Base-by-base conservation (phyloP, 2,797 vertebrate genomes). In the Euthynnus affinis region DNA sequence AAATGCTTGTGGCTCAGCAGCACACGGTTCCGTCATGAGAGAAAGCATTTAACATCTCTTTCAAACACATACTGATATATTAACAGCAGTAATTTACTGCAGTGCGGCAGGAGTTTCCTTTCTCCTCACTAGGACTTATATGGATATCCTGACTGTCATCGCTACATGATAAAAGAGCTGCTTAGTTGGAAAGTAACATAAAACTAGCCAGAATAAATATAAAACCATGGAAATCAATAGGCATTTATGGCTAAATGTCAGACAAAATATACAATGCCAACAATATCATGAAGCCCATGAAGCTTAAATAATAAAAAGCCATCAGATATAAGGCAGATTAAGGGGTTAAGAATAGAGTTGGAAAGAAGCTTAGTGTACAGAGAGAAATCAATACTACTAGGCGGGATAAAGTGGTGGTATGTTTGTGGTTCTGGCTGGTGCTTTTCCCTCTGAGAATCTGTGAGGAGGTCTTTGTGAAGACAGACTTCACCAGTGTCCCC, bases 381-480 rank as follows among this genome's bases (percentile, higher is more conserved):
- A 71, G 23, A 59, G 68, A 68, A 81, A 84, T 81, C 74, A 70
- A 77, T 77, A 53, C 8, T 18, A 20, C 20, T 2, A 53, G 51
- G 46, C 51, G 59, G 64, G 27, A 34, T 48, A 15, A 65, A 69
- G 23, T 44, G 23, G 6, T n/a, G 29, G 4, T 46, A 22, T 63
- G 67, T 82, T 68, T 59, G 51, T 42, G 55, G 42, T 46, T 32
- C 32, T 34, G 42, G 14, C 15, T 71, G 53, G 60, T 56, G 55
- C 57, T 74, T 73, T 52, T 40, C 29, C 51, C 27, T 29, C 20
- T 71, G 37, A 67, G 23, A 57, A n/a, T 63, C n/a, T 9, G 10
- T 18, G 27, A 74, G 48, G 68, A 0, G 5, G 63, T 25, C 32
- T 63, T 59, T 59, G 62, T 57, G 56, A 55, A 40, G 48, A 25